Evolutionary conservation across 2,797 vertebrate species (phyloP).

Genomic region (Scyliorhinus canicula): DNA sequence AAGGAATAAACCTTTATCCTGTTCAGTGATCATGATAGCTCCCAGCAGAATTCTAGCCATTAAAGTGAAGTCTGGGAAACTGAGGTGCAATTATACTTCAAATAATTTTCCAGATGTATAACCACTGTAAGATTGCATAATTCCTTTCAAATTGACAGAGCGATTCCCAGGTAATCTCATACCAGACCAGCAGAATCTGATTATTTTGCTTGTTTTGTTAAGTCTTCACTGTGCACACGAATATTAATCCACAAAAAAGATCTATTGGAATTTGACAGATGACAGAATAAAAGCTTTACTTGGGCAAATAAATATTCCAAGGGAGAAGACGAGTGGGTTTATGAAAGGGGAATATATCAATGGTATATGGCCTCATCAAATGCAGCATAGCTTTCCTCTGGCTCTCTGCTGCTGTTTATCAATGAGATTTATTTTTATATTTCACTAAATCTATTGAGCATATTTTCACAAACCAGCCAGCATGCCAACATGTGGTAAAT

Average conservation of each 20-base stretch:
- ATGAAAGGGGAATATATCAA: neutral
- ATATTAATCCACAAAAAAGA: neutral
- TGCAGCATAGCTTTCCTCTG: neutral
- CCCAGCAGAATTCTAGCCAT: constrained; percentile 74
- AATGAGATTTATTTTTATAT: neutral
- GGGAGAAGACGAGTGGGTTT: neutral
- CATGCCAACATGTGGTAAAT: neutral
- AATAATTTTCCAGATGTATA: constrained; percentile 90
- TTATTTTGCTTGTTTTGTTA: constrained; percentile 42
- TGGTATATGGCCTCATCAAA: neutral
- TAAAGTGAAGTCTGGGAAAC: constrained; percentile 68
- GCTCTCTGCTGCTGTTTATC: neutral
- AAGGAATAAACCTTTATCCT: constrained; percentile 66
- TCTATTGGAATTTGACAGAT: neutral
- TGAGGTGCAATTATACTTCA: constrained; percentile 84
- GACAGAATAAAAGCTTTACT: neutral
- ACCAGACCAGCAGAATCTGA: constrained; percentile 65
- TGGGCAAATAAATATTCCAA: constrained; percentile 11
- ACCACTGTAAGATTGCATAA: constrained; percentile 79
- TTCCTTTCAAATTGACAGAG: constrained; percentile 73
- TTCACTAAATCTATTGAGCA: neutral
- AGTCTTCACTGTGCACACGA: neutral
- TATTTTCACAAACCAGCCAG: neutral
- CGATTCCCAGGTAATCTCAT: constrained; percentile 65
- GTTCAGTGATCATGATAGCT: constrained; percentile 75